Evolutionary conservation across 2,888 invertebrate genomes (phyloP).

Genomic region (Metellina segmentata): DNA sequence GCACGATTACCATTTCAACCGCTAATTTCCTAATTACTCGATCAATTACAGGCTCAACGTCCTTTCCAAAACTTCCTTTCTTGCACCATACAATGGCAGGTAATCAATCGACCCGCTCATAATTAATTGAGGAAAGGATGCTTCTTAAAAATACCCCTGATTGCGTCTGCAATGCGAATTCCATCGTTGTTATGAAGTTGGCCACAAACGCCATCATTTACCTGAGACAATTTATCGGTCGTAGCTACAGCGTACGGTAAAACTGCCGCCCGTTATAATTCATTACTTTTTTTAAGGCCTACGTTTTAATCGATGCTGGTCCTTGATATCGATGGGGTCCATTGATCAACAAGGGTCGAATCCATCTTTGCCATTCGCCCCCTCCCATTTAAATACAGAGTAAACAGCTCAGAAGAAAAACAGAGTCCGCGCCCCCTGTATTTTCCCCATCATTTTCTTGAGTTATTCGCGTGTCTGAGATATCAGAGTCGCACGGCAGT

Average conservation of each 20-base stretch:
- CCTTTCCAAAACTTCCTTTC: background rate
- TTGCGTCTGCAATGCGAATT: background rate
- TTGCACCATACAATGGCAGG: background rate
- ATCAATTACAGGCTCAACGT: background rate
- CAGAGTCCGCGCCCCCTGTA: background rate
- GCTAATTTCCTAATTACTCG: background rate
- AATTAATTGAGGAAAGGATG: background rate
- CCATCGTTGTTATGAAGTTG: background rate
- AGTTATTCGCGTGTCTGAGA: slow-evolving; percentile 27
- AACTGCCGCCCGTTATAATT: slow-evolving; percentile 9
- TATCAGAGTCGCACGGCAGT: background rate
- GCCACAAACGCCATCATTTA: slow-evolving; percentile 8
- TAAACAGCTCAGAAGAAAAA: slow-evolving; percentile 49
- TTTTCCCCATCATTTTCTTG: slow-evolving; percentile 7
- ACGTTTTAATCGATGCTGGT: slow-evolving; percentile 13
- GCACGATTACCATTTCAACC: background rate
- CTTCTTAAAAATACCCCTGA: background rate
- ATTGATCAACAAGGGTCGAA: slow-evolving; percentile 65
- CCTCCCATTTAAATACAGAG: slow-evolving; percentile 68
- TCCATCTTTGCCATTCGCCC: slow-evolving; percentile 53
- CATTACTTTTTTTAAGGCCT: slow-evolving; percentile 1
- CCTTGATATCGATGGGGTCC: slow-evolving; percentile 46
- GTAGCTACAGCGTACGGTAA: background rate
- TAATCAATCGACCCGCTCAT: background rate
- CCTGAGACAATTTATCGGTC: background rate